Conservation (phyloP, 2,113 vertebrate genomes). For the Poecile atricapillus region DNA sequence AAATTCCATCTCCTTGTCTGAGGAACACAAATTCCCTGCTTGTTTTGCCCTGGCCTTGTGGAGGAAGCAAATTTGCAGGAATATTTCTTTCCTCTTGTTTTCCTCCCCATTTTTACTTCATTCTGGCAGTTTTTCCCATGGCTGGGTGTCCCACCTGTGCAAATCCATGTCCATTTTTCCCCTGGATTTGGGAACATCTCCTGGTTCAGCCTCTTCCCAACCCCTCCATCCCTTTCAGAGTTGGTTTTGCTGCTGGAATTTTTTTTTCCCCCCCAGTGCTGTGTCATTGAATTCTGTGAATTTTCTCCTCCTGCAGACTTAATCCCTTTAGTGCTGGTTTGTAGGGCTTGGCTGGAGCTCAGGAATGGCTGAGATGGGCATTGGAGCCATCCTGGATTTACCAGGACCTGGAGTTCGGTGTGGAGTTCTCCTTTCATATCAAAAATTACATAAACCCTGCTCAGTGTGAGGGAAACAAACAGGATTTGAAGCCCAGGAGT, state of each 20-base stretch:
- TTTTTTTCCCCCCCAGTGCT: not conserved
- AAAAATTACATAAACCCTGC: not conserved
- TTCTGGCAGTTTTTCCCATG: rapidly evolving
- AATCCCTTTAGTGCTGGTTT: not conserved
- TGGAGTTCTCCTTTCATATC: not conserved
- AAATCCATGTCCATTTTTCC: not conserved
- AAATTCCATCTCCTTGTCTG: rapidly evolving
- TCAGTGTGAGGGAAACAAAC: not conserved
- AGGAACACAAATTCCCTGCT: rapidly evolving
- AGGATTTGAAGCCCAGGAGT: not conserved
- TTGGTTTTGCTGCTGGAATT: not conserved
- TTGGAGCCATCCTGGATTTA: not conserved
- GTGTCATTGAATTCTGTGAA: not conserved
- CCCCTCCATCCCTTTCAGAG: not conserved
- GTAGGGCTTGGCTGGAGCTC: not conserved
- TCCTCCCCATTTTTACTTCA: rapidly evolving
- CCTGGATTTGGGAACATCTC: not conserved
- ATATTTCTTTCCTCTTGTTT: rapidly evolving
- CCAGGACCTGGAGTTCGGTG: not conserved
- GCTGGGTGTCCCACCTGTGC: not conserved
- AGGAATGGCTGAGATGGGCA: not conserved
- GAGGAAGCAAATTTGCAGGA: not conserved
- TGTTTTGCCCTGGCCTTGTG: not conserved
- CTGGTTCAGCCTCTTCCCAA: not conserved
- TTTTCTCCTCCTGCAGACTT: not conserved